Conservation (phyloP, 1,140 invertebrate species). For the Philotrypesis tridentata region DNA sequence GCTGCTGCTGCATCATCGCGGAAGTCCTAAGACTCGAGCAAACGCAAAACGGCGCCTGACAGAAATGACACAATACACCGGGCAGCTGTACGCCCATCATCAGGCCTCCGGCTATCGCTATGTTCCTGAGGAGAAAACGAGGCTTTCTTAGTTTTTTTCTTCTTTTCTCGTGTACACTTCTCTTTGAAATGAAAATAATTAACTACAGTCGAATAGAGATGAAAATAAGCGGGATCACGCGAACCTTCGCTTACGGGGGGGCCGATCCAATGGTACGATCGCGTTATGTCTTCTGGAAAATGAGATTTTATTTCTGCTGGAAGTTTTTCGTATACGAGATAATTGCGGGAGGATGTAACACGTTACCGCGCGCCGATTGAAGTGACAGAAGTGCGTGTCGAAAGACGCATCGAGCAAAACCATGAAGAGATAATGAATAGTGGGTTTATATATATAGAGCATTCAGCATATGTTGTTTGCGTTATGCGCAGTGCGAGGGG, state of each 20-base stretch:
- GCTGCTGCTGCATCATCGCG: background rate
- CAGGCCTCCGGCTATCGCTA: slow-evolving; percentile 30
- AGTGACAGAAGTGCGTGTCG: background rate
- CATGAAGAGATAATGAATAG: background rate
- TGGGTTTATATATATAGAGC: background rate
- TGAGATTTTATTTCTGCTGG: background rate
- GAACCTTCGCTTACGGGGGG: slow-evolving; percentile 1
- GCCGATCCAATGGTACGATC: background rate
- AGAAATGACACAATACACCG: slow-evolving; percentile 13
- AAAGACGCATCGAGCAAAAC: background rate
- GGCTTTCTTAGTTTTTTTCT: background rate
- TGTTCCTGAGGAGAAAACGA: slow-evolving; percentile 14
- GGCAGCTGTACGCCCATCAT: slow-evolving; percentile 32
- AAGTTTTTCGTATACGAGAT: background rate
- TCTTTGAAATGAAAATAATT: background rate
- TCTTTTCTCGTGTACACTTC: background rate
- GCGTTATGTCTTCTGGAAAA: background rate
- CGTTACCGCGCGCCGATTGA: too few relatives aligned
- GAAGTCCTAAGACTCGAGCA: slow-evolving; percentile 16
- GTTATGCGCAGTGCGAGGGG: background rate
- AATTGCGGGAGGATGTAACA: background rate
- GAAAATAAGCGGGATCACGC: background rate
- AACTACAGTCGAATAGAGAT: background rate
- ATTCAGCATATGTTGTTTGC: background rate
- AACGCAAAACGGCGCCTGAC: slow-evolving; percentile 19